Evolutionary conservation across 2,888 invertebrate genomes (phyloP), one percentile per base, ranked within the genome.

Genomic region (Erebia epiphron): DNA sequence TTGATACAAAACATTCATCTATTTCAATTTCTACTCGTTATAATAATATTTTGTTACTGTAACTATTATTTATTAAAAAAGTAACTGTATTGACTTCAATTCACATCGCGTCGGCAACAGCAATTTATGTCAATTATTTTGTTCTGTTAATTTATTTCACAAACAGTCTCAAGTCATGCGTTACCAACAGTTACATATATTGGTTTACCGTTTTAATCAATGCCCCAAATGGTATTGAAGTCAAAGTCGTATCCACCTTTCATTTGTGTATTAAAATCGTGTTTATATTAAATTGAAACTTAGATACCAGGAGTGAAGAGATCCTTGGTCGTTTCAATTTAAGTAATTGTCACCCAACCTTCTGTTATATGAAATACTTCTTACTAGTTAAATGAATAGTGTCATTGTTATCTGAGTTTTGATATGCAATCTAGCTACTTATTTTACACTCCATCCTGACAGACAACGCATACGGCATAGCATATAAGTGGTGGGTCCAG

Each of bases 201-300:
- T 49, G 49, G 62, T 49, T 62, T 62, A 62, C 62, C 46, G 62
- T 62, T 62, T 62, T 14, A 62, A 49, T 62, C 13, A 21, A 18
- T 46, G 62, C 49, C 62, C 62, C 61, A 46, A 61, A 61, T 61
- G 43, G 61, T 61, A 62, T 62, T 62, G 62, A 9, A 49, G 62
- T 62, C 62, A 62, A 62, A 62, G 62, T 62, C 62, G 49, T 21
- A 62, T 2, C 5, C 14, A 62, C 49, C 62, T 62, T 62, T 62
- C 62, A 18, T 62, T 62, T 49, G 13, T 62, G 62, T 62, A 62
- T 49, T 21, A 13, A n/a, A 62, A 49, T 61, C 18, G 43, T 49
- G 8, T 9, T 2, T 54, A 5, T 14, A 3, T 16, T 9, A 8
- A 62, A 13, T 49, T 57, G 26, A 18, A 49, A 62, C 14, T 21